Evolutionary conservation across 2,113 vertebrate species (phyloP).

Genomic region (Elanus axillaris): DNA sequence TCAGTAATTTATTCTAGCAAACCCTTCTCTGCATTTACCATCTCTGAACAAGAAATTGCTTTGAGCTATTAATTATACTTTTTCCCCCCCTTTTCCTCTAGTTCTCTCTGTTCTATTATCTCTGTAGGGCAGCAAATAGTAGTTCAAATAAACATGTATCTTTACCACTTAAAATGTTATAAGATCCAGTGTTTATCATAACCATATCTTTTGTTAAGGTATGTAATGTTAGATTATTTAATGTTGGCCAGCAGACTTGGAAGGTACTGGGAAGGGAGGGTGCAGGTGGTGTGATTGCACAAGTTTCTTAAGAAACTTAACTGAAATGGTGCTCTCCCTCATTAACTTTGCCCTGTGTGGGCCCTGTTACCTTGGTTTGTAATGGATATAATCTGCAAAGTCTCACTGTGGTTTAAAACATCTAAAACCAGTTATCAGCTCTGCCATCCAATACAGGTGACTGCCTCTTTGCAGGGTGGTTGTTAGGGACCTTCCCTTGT

Average conservation of each 20-base stretch:
- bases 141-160: neutral
- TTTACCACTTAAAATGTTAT: neutral
- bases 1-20: slow-evolving; percentile 10
- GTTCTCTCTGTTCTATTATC: neutral
- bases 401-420: neutral
- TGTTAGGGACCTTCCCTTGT: neutral
- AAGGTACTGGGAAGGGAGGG: neutral
- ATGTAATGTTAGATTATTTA: neutral
- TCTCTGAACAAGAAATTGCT: neutral
- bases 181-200: neutral
- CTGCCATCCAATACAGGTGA: neutral
- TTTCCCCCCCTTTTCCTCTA: neutral
- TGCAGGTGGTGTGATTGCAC: accelerated
- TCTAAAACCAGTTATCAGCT: neutral
- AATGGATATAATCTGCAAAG: neutral
- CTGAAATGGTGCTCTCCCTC: neutral
- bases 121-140: neutral
- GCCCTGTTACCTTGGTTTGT: neutral
- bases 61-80: neutral
- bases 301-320: neutral
- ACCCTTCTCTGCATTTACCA: neutral
- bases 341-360: neutral
- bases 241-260: neutral
- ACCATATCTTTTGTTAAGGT: neutral
- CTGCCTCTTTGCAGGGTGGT: neutral